Percentiles rank a stretch among this genome's conserved stretches.
These are phyloP conservation scores for Anoplophora glabripennis DNA, from an alignment of 1,140 invertebrate species.

Conservation along the genomic window DNA sequence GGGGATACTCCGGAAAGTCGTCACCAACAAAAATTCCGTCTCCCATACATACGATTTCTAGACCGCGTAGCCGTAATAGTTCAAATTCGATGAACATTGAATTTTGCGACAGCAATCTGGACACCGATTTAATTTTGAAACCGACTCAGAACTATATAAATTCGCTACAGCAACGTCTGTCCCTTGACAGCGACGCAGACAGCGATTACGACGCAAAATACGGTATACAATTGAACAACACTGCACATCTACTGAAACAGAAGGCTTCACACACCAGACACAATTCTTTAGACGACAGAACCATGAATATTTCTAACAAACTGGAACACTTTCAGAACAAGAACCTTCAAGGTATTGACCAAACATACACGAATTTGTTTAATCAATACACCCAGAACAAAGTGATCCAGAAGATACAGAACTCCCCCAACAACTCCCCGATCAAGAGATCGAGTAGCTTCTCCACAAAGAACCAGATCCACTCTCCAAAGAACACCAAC, in stretches of 20 bases:
- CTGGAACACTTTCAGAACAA: constrained; percentile 48
- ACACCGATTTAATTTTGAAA: constrained; percentile 63
- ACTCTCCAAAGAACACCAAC: constrained; percentile 38
- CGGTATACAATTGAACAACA: constrained; percentile 42
- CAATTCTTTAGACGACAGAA: constrained; percentile 52
- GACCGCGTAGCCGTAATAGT: constrained; percentile 53
- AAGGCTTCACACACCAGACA: constrained; percentile 49
- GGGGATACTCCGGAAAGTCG: constrained; percentile 35
- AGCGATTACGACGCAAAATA: constrained; percentile 41
- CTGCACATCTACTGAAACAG: constrained; percentile 44
- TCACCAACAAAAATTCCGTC: constrained; percentile 61
- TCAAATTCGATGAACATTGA: constrained; percentile 43
- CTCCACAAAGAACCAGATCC: constrained; percentile 43
- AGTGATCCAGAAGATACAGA: constrained; percentile 46
- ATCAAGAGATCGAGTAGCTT: constrained; percentile 47
- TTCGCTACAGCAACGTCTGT: constrained; percentile 58
- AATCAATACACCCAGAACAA: constrained; percentile 44
- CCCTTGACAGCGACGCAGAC: constrained; percentile 45
- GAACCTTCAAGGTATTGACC: constrained; percentile 47
- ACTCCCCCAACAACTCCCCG: constrained; percentile 47
- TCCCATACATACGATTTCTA: constrained; percentile 54
- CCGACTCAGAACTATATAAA: constrained; percentile 67
- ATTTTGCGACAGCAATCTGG: constrained; percentile 52
- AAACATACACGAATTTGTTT: constrained; percentile 45
- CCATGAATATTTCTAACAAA: constrained; percentile 46